Percentiles rank a stretch among this genome's conserved stretches.
Evolutionary conservation across 2,797 vertebrate species (phyloP).

Genomic region (Spinus pinus): DNA sequence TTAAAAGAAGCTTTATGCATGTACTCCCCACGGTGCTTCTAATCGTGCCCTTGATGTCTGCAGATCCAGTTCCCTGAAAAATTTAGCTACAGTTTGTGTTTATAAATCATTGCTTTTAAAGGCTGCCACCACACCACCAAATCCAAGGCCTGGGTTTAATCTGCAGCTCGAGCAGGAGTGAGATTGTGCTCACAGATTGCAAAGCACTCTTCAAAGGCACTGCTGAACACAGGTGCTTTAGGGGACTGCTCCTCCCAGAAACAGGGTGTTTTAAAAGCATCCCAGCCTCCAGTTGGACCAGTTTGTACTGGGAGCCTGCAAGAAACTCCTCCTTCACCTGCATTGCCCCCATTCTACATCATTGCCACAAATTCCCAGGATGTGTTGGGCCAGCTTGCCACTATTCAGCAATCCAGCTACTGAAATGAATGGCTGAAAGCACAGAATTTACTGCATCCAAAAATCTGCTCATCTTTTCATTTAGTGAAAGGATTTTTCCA

Average conservation of each 20-base stretch:
- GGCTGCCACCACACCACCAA: not conserved
- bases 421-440: not conserved
- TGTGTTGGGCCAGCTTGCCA: not conserved
- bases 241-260: slow-evolving; percentile 8
- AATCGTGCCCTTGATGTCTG: slow-evolving; percentile 40
- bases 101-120: slow-evolving; percentile 53
- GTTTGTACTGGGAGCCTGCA: not conserved
- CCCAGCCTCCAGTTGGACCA: slow-evolving; percentile 21
- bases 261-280: not conserved
- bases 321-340: not conserved
- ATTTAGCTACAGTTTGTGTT: slow-evolving; percentile 67
- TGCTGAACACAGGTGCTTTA: slow-evolving; percentile 26
- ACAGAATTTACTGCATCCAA: not conserved
- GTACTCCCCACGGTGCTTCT: slow-evolving; percentile 43
- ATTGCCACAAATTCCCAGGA: not conserved
- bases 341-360: not conserved
- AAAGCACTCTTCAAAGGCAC: slow-evolving; percentile 23
- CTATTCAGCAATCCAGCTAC: not conserved
- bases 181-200: not conserved
- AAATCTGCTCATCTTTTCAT: not conserved
- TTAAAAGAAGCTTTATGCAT: slow-evolving; percentile 65
- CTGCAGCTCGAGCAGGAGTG: not conserved
- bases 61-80: slow-evolving; percentile 53
- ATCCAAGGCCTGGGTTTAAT: not conserved
- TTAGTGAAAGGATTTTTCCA: not conserved